Percentiles rank a stretch among this genome's conserved stretches.
These are phyloP conservation scores for Lontra canadensis DNA, from an alignment of 2,113 vertebrate species.

Conservation along the genomic window DNA sequence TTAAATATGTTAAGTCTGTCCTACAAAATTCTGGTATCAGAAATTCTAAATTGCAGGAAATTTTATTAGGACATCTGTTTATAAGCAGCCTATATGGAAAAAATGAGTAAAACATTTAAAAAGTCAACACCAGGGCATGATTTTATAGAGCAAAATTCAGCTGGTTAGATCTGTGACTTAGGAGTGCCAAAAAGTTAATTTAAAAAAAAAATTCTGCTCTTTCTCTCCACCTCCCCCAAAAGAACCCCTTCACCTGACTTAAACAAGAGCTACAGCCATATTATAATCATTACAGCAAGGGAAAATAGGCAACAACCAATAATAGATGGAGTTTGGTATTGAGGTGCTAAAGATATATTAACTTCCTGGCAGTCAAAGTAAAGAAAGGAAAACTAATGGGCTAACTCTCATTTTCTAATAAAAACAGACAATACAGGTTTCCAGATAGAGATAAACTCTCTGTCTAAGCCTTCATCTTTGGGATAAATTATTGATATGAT, in stretches of 20 bases:
- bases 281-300: neutral
- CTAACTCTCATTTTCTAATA: conserved; percentile 9
- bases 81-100: neutral
- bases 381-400: conserved; percentile 21
- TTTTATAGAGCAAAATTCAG: conserved; percentile 12
- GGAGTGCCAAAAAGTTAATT: neutral
- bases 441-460: neutral
- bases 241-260: neutral
- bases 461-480: neutral
- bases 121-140: neutral
- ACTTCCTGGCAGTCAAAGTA: neutral
- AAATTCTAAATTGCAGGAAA: conserved; percentile 54
- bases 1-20: conserved; percentile 24
- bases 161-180: neutral
- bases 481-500: neutral
- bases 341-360: neutral
- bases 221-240: neutral
- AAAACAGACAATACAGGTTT: neutral
- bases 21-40: neutral
- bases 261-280: neutral
- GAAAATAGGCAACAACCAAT: neutral
- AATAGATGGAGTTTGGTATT: neutral
- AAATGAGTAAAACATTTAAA: conserved; percentile 39
- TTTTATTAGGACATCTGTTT: neutral
- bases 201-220: neutral